phyloP scores from a whole-genome alignment of 2,888 invertebrate species.

The Orthonychiurus folsomi region DNA sequence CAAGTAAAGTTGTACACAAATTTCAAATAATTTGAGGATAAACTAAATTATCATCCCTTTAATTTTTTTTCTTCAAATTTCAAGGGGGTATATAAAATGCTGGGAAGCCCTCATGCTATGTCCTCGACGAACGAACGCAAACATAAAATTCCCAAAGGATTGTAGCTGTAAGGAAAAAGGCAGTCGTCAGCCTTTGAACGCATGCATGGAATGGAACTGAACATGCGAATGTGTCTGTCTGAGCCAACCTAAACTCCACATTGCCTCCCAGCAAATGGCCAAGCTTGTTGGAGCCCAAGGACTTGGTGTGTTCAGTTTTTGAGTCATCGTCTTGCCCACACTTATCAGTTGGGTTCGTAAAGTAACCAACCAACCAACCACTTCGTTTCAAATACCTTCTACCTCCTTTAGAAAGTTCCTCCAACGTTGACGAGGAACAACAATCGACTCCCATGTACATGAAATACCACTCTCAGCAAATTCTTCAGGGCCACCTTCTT shows the following conservation, averaged over 20 bases:
- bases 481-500: neutral
- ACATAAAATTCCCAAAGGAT: neutral
- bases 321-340: too few species aligned
- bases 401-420: neutral
- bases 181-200: neutral
- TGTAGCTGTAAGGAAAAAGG: neutral
- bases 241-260: neutral
- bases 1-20: too few species aligned
- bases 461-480: neutral
- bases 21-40: too few species aligned
- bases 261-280: neutral
- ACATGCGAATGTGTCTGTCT: neutral
- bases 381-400: too few species aligned
- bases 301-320: too few species aligned
- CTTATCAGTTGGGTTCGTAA: too few species aligned
- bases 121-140: neutral
- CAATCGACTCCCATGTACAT: neutral
- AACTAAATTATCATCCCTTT: too few species aligned
- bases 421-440: neutral
- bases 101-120: too few species aligned
- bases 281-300: too few species aligned
- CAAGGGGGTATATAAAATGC: too few species aligned
- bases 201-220: neutral
- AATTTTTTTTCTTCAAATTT: too few species aligned
- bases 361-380: too few species aligned